A percentile compares a stretch with the other conserved stretches of the same genome.
Conservation (phyloP, 1,140 invertebrate genomes). For the Pogonomyrmex californicus region DNA sequence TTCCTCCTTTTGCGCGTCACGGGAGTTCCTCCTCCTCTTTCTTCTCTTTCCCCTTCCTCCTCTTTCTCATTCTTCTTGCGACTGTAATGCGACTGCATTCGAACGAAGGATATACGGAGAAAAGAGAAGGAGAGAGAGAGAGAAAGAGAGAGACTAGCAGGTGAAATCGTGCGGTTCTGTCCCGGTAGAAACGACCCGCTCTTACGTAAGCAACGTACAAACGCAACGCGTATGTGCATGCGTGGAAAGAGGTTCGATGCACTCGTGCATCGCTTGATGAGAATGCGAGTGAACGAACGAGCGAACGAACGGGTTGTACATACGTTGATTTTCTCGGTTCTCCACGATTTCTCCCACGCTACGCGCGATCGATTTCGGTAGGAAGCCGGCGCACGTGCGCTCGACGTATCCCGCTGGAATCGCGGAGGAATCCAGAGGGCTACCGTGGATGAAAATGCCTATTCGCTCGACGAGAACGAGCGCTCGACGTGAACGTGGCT, state of each 20-base stretch:
- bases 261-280: constrained; percentile 4
- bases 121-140: background rate
- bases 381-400: background rate
- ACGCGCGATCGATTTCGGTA: background rate
- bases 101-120: constrained; percentile 18
- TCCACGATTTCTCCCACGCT: background rate
- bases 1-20: constrained; percentile 39
- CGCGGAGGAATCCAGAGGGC: background rate
- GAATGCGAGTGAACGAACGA: background rate
- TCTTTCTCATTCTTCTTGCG: background rate
- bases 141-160: constrained; percentile 22
- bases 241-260: background rate
- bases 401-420: background rate
- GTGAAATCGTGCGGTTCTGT: constrained; percentile 64
- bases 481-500: no score
- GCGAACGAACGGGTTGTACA: background rate
- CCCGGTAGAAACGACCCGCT: constrained; percentile 31
- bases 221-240: background rate
- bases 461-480: no score
- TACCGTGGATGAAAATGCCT: no score
- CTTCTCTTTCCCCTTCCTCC: no score
- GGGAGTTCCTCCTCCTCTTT: background rate
- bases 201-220: constrained; percentile 51
- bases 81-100: constrained; percentile 12
- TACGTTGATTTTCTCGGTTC: background rate